Evolutionary conservation across 2,113 vertebrate species (phyloP).

Genomic region (Ceratotherium simum): DNA sequence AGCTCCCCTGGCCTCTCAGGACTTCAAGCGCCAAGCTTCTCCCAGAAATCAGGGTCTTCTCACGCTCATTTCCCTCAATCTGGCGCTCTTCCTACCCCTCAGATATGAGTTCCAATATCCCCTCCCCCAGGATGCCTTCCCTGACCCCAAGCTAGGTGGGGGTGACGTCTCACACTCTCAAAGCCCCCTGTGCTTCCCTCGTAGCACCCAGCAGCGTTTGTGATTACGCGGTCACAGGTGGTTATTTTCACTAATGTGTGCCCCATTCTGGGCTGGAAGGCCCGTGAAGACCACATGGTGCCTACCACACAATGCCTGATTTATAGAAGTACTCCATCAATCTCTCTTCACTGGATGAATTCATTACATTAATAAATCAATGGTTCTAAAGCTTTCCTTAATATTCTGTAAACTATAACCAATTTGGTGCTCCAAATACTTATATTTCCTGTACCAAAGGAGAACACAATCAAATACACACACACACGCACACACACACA

Average conservation of each 20-base stretch:
- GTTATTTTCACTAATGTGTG: neutral
- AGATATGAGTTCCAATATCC: neutral
- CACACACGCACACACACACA: neutral
- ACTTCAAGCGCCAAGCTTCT: neutral
- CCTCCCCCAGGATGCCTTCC: neutral
- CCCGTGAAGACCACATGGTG: neutral
- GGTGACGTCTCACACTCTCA: neutral
- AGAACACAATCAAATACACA: neutral
- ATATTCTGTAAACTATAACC: conserved; percentile 18
- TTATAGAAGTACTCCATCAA: neutral
- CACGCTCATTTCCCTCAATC: neutral
- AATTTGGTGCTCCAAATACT: neutral
- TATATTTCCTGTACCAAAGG: neutral
- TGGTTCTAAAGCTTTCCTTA: conserved; percentile 23
- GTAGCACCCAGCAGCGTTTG: neutral
- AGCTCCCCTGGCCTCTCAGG: neutral
- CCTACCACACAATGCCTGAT: neutral
- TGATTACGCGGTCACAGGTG: neutral
- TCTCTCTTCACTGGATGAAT: conserved; percentile 5
- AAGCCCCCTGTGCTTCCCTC: neutral
- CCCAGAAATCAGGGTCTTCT: neutral
- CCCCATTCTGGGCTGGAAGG: neutral
- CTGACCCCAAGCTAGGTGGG: neutral
- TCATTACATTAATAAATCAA: neutral
- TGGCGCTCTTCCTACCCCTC: neutral